Percentiles rank a stretch among this genome's conserved stretches.
Evolutionary conservation across 2,888 invertebrate species (phyloP).

Genomic region (Drosophila putrida): DNA sequence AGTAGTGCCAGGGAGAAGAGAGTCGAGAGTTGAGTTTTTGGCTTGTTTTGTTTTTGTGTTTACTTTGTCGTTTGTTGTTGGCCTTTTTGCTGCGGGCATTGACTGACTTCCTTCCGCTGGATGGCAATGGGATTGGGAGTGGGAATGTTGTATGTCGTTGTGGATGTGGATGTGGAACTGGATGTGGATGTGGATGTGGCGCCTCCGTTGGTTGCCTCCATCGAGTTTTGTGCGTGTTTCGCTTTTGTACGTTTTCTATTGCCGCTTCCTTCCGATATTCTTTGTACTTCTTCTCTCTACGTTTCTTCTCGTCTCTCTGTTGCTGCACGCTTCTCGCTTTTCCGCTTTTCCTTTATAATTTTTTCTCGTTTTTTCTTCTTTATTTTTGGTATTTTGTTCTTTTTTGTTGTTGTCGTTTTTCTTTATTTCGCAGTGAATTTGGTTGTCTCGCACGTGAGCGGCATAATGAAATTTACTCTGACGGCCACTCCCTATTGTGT

Average conservation of each 20-base stretch:
- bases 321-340: conserved; percentile 14
- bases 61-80: conserved; percentile 74
- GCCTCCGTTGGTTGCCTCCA: conserved; percentile 26
- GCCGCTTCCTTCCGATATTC: conserved; percentile 78
- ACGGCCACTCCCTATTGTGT: conserved; percentile 72
- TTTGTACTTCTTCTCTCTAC: conserved; percentile 14
- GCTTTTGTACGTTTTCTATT: conserved; percentile 77
- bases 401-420: conserved; percentile 54
- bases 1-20: conserved; percentile 13
- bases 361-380: conserved; percentile 33
- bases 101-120: conserved; percentile 74
- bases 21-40: conserved; percentile 33
- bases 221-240: conserved; percentile 68
- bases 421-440: conserved; percentile 82
- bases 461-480: conserved; percentile 77
- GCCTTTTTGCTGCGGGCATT: conserved; percentile 78
- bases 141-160: background rate
- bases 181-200: conserved; percentile 24
- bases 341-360: conserved; percentile 45
- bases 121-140: conserved; percentile 7
- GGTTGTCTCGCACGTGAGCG: conserved; percentile 84
- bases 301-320: conserved; percentile 8
- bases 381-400: conserved; percentile 11
- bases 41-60: conserved; percentile 70
- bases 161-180: conserved; percentile 12